Percentiles rank a stretch among this genome's conserved stretches.
These are phyloP conservation scores for Apodemia mormo DNA, from an alignment of 2,888 invertebrate species.

Conservation along the genomic window DNA sequence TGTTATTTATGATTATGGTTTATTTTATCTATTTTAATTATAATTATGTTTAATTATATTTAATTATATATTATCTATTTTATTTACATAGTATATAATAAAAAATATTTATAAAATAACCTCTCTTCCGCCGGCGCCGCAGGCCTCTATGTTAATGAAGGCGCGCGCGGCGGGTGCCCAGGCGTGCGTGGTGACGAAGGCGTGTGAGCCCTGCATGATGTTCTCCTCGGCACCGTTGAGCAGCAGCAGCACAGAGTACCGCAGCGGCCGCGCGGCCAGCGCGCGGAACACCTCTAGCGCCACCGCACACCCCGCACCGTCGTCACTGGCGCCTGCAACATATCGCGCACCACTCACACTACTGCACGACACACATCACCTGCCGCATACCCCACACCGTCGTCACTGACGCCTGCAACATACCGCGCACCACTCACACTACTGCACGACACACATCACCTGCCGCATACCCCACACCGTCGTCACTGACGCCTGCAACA, in stretches of 20 bases:
- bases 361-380: not conserved
- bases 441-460: too few relatives aligned
- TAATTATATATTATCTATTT: too few relatives aligned
- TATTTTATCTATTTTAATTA: too few relatives aligned
- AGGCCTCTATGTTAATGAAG: constrained; percentile 94
- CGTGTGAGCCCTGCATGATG: constrained; percentile 92
- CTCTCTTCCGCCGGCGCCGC: constrained; percentile 94
- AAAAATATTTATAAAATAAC: not conserved
- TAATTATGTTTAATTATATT: too few relatives aligned
- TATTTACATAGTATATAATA: too few relatives aligned
- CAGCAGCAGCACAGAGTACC: constrained; percentile 89
- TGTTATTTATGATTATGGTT: too few relatives aligned
- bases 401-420: too few relatives aligned
- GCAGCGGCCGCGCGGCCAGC: constrained; percentile 83
- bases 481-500: too few relatives aligned
- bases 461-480: too few relatives aligned
- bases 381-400: too few relatives aligned
- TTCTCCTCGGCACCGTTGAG: constrained; percentile 97
- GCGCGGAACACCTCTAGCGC: constrained; percentile 91
- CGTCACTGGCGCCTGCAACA: constrained; percentile 90
- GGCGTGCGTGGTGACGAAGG: constrained; percentile 93
- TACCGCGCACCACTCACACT: too few relatives aligned
- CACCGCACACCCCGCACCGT: constrained; percentile 93
- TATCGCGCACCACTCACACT: not conserved
- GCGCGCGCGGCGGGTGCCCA: constrained; percentile 88